Percentiles rank a stretch among this genome's conserved stretches.
Evolutionary conservation across 2,888 invertebrate genomes (phyloP).

Genomic region (Dermolepida albohirtum): DNA sequence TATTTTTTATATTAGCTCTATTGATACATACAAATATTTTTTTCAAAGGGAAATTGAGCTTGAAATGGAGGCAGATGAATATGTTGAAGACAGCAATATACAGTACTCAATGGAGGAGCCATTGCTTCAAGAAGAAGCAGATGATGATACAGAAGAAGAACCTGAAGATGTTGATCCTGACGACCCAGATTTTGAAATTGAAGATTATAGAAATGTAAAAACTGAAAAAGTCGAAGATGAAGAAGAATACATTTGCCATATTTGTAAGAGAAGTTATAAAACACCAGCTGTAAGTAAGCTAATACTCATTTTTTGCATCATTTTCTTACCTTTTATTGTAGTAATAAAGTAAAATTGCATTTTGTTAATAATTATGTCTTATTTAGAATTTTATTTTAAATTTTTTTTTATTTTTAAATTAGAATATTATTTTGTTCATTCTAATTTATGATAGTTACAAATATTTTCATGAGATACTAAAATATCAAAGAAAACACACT

Average conservation of each 20-base stretch:
- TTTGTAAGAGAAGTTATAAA: slow-evolving; percentile 58
- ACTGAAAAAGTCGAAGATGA: slow-evolving; percentile 38
- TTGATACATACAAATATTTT: not conserved
- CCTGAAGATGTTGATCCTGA: slow-evolving; percentile 46
- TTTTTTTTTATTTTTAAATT: no score
- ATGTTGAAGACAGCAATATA: slow-evolving; percentile 41
- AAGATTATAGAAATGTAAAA: slow-evolving; percentile 30
- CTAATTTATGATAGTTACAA: no score
- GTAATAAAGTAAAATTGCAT: no score
- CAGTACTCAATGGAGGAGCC: slow-evolving; percentile 31
- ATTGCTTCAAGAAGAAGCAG: slow-evolving; percentile 38
- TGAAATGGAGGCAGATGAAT: slow-evolving; percentile 43
- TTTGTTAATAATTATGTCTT: no score
- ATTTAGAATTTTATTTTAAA: no score
- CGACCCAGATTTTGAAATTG: slow-evolving; percentile 36
- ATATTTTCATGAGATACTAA: no score
- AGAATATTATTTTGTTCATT: no score
- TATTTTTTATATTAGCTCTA: not conserved
- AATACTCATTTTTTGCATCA: no score
- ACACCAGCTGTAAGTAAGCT: slow-evolving; percentile 56
- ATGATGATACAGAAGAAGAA: slow-evolving; percentile 40
- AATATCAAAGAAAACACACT: no score
- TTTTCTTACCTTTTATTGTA: no score
- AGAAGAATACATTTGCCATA: slow-evolving; percentile 54
- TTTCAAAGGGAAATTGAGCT: slow-evolving; percentile 38